These are phyloP conservation scores for Reticulitermes lucifugus DNA, from an alignment of 2,888 invertebrate genomes.

Conservation along the genomic window DNA sequence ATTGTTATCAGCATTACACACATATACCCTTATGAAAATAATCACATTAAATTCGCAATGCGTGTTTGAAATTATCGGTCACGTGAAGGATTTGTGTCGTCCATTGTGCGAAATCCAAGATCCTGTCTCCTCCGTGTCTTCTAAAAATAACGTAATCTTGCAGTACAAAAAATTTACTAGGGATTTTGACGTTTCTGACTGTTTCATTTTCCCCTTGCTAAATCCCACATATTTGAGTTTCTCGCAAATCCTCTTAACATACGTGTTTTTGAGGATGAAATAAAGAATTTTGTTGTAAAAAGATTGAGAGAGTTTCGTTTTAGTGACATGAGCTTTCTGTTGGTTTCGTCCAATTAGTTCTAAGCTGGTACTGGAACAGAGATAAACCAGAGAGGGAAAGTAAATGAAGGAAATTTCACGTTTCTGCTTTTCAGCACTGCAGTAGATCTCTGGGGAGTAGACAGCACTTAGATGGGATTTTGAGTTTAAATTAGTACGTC, in stretches of 20 bases:
- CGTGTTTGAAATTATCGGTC: too few species aligned
- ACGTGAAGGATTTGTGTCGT: too few species aligned
- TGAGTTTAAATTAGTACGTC: too few species aligned
- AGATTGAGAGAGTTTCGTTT: not conserved
- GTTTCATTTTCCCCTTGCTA: not conserved
- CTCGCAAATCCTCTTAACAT: not conserved
- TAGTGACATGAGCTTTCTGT: not conserved
- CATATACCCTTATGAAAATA: too few species aligned
- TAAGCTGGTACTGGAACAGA: not conserved
- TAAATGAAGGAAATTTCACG: slow-evolving; percentile 16
- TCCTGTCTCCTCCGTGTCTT: not conserved
- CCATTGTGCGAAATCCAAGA: too few species aligned
- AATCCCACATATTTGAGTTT: not conserved
- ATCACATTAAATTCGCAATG: too few species aligned
- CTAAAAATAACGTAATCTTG: not conserved
- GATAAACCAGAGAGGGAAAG: not conserved
- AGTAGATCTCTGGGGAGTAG: too few species aligned
- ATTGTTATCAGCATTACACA: too few species aligned
- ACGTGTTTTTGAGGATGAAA: not conserved
- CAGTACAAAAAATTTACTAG: not conserved
- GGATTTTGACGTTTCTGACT: not conserved
- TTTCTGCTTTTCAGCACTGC: not conserved
- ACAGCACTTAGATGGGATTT: too few species aligned
- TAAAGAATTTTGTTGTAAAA: not conserved
- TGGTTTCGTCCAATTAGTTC: not conserved